Conservation (phyloP, 2,888 invertebrate species). For the Glyphotaelius pellucidus region DNA sequence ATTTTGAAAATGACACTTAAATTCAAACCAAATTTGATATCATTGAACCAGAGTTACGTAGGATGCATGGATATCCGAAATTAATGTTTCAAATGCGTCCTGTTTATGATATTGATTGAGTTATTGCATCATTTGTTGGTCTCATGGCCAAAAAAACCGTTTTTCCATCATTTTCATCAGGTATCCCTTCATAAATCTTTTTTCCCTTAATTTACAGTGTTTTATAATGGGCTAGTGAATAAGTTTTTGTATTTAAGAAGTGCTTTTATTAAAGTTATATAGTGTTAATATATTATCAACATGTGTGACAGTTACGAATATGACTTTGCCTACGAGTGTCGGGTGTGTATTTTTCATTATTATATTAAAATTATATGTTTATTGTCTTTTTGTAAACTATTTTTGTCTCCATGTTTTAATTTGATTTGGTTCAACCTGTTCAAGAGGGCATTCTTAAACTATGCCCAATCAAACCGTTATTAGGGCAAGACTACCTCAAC, state of each 20-base stretch:
- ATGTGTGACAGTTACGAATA: constrained; percentile 78
- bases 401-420: neutral
- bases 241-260: constrained; percentile 35
- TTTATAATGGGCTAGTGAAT: constrained; percentile 50
- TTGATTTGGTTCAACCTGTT: neutral
- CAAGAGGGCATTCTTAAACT: neutral
- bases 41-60: too few species aligned
- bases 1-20: too few species aligned
- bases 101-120: too few species aligned
- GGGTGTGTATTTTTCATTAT: constrained; percentile 74
- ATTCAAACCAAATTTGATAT: too few species aligned
- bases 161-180: too few species aligned
- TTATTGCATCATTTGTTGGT: too few species aligned
- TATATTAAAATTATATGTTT: neutral
- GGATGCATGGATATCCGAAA: too few species aligned
- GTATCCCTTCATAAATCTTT: neutral
- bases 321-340: constrained; percentile 82
- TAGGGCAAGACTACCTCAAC: too few species aligned
- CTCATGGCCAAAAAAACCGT: too few species aligned
- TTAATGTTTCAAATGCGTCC: too few species aligned
- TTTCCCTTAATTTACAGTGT: neutral
- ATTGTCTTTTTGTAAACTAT: neutral
- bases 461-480: too few species aligned
- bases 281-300: constrained; percentile 64
- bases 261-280: constrained; percentile 44